A percentile compares a stretch with the other conserved stretches of the same genome.
Evolutionary conservation across 2,888 invertebrate genomes (phyloP).

Genomic region (Villa cingulata): DNA sequence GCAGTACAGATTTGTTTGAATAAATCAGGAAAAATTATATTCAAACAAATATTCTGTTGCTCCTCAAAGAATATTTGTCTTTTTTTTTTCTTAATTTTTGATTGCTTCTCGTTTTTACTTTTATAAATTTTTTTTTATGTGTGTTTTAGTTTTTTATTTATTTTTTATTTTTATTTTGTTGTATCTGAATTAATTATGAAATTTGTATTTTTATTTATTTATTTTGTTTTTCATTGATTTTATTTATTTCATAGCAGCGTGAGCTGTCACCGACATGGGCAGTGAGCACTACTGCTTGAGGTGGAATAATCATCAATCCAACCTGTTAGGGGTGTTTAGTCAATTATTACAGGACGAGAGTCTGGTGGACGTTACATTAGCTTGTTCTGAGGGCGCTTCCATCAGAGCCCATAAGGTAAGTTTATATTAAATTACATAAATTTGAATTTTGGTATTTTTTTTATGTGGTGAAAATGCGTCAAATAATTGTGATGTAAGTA

Average conservation of each 20-base stretch:
- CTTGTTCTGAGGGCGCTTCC: slow-evolving; percentile 90
- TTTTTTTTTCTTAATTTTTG: slow-evolving; percentile 2
- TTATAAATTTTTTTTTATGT: not conserved
- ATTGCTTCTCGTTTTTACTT: slow-evolving; percentile 4
- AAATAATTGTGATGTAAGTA: too few relatives aligned
- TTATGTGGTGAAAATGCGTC: too few relatives aligned
- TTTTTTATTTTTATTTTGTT: too few relatives aligned
- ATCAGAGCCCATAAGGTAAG: slow-evolving; percentile 80
- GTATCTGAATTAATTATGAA: not conserved
- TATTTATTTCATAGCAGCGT: slow-evolving; percentile 44
- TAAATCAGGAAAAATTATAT: not conserved
- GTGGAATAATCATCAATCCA: slow-evolving; percentile 98
- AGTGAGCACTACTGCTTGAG: slow-evolving; percentile 97
- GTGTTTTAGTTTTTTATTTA: too few relatives aligned
- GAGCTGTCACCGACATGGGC: slow-evolving; percentile 90
- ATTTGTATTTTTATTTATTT: not conserved
- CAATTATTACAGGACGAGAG: slow-evolving; percentile 91
- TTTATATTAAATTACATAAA: too few relatives aligned
- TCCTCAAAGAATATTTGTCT: too few relatives aligned
- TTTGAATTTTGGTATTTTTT: too few relatives aligned
- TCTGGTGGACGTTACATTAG: slow-evolving; percentile 91
- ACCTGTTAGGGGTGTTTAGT: slow-evolving; percentile 93
- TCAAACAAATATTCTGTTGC: slow-evolving; percentile 1
- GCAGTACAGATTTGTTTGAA: not conserved
- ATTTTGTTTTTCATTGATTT: slow-evolving; percentile 1